phyloP scores from a whole-genome alignment of 2,113 vertebrate genomes.

The Gymnocephalus cernua region DNA sequence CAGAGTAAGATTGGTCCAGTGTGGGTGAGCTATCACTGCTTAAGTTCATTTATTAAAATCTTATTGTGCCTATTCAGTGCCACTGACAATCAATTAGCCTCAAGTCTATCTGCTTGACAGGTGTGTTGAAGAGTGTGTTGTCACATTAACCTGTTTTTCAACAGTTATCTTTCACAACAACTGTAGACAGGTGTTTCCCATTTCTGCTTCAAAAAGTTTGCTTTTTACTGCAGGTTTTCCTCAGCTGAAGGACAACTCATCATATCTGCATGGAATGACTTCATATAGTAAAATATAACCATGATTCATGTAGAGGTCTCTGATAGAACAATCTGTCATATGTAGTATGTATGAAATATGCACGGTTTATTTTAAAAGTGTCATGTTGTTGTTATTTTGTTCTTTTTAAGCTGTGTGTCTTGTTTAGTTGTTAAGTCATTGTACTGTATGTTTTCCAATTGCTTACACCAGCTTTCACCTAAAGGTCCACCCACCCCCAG shows the following conservation, averaged over 20 bases:
- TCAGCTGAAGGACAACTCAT: slow-evolving; percentile 5
- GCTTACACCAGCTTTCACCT: neutral
- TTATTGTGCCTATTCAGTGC: slow-evolving; percentile 25
- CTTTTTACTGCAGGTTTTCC: slow-evolving; percentile 4
- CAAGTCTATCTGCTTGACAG: slow-evolving; percentile 12
- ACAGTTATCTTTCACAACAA: slow-evolving; percentile 5
- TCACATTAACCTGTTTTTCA: slow-evolving; percentile 20
- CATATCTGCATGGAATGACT: slow-evolving; percentile 5
- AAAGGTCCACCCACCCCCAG: no score
- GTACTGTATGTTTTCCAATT: neutral
- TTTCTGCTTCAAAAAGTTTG: neutral
- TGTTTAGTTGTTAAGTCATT: neutral
- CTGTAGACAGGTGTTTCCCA: neutral
- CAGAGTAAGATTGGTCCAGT: slow-evolving; percentile 12
- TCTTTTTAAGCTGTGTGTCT: neutral
- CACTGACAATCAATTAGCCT: slow-evolving; percentile 34
- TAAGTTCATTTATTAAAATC: slow-evolving; percentile 36
- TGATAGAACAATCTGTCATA: neutral
- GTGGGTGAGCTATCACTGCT: slow-evolving; percentile 8
- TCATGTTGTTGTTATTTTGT: neutral
- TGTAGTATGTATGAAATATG: neutral
- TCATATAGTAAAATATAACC: neutral
- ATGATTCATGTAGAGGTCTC: slow-evolving; percentile 14
- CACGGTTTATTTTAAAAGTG: no score
- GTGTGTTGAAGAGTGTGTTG: slow-evolving; percentile 28